Percentiles rank a stretch among this genome's conserved stretches.
phyloP scores from a whole-genome alignment of 2,113 vertebrate genomes.

The Atherinomorus stipes region DNA sequence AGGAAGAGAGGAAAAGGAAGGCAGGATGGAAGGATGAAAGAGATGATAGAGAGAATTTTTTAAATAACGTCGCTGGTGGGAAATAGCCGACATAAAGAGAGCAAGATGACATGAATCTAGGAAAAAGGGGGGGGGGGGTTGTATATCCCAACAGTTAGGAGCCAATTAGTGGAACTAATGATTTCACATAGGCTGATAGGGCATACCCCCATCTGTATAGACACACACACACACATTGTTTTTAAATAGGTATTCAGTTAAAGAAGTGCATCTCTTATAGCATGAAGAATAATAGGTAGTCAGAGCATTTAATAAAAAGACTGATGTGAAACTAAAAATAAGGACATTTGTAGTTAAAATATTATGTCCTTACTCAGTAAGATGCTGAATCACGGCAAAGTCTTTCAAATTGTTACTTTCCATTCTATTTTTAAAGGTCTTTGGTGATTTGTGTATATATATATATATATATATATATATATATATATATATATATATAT shows the following conservation, averaged over 20 bases:
- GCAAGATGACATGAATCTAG: constrained; percentile 32
- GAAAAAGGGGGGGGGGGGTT: constrained; percentile 26
- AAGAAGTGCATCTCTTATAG: constrained; percentile 26
- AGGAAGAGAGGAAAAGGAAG: constrained; percentile 1
- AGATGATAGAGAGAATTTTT: constrained; percentile 41
- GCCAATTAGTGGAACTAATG: constrained; percentile 70
- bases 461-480: too few species aligned
- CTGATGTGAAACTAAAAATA: background rate
- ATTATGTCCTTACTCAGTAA: too few species aligned
- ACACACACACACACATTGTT: constrained; percentile 7
- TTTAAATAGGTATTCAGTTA: constrained; percentile 40
- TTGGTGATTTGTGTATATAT: too few species aligned
- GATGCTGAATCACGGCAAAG: too few species aligned
- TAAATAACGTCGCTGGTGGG: constrained; percentile 21
- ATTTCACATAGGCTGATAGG: constrained; percentile 60
- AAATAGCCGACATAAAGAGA: constrained; percentile 22
- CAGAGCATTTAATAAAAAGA: constrained; percentile 4
- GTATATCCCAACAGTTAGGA: constrained; percentile 44
- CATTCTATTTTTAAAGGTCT: too few species aligned
- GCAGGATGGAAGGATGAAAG: constrained; percentile 31
- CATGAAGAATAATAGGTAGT: constrained; percentile 14
- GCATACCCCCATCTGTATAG: constrained; percentile 44
- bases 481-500: too few species aligned
- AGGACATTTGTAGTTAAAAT: too few species aligned
- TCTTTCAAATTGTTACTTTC: too few species aligned